Evolutionary conservation across 2,888 invertebrate genomes (phyloP).

Genomic region (Andrena minutula): DNA sequence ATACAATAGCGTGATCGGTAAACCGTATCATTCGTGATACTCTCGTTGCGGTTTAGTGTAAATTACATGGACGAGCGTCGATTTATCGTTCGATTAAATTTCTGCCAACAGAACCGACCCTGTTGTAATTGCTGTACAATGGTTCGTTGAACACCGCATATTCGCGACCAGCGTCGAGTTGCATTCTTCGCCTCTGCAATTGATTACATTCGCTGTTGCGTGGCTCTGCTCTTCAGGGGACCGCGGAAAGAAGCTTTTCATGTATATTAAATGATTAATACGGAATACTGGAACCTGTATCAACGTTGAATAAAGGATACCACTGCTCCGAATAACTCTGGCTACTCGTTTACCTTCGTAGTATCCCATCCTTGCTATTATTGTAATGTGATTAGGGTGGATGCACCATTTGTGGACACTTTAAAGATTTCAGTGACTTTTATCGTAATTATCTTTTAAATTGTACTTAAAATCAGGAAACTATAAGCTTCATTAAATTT

Average conservation of each 20-base stretch:
- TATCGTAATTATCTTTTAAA: too few species aligned
- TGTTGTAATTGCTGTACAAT: constrained; percentile 8
- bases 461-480: too few species aligned
- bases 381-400: too few species aligned
- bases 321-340: too few species aligned
- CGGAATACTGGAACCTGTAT: neutral
- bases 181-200: constrained; percentile 3
- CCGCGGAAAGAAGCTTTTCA: neutral
- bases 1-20: neutral
- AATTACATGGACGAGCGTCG: neutral
- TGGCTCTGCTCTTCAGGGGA: constrained; percentile 6
- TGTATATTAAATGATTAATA: neutral
- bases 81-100: constrained; percentile 39
- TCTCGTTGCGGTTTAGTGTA: neutral
- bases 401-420: too few species aligned
- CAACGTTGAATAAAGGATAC: too few species aligned
- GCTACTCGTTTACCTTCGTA: too few species aligned
- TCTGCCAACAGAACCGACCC: neutral
- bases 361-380: too few species aligned
- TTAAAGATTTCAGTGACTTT: too few species aligned
- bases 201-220: constrained; percentile 5
- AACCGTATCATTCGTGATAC: neutral
- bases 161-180: neutral
- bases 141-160: neutral
- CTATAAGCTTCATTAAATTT: too few species aligned